Conservation (phyloP, 2,888 invertebrate species). For the Nephrotoma appendiculata region DNA sequence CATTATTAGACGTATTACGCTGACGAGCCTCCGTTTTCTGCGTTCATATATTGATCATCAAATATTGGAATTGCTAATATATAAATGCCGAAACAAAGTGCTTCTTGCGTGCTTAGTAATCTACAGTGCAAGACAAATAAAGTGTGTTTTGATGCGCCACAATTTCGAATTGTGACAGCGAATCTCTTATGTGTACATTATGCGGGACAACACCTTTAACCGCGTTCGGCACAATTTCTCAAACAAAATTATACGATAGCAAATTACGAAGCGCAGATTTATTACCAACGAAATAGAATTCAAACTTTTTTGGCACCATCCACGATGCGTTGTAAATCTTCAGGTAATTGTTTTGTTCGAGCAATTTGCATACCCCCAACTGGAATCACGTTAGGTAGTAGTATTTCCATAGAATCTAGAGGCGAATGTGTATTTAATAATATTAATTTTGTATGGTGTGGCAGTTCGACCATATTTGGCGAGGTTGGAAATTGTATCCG, state of each 20-base stretch:
- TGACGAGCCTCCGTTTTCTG: background rate
- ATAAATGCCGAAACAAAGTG: slow-evolving; percentile 23
- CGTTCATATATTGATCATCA: slow-evolving; percentile 19
- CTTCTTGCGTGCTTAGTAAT: slow-evolving; percentile 22
- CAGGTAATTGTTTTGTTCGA: too few species aligned
- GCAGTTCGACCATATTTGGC: background rate
- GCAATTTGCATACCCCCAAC: too few species aligned
- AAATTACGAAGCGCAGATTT: too few species aligned
- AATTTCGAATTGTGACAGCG: slow-evolving; percentile 38
- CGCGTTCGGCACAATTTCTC: slow-evolving; percentile 22
- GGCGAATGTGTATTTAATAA: slow-evolving; percentile 13
- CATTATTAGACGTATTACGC: too few species aligned
- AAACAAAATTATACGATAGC: too few species aligned
- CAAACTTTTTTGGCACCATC: too few species aligned
- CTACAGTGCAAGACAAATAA: slow-evolving; percentile 24
- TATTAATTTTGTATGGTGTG: slow-evolving; percentile 7
- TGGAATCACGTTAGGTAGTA: slow-evolving; percentile 14
- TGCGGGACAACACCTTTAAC: slow-evolving; percentile 19
- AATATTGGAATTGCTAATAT: slow-evolving; percentile 22
- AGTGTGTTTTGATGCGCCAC: slow-evolving; percentile 19
- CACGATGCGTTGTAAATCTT: too few species aligned
- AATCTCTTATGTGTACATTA: slow-evolving; percentile 33
- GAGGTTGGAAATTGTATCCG: background rate
- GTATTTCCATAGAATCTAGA: slow-evolving; percentile 12
- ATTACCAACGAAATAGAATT: too few species aligned